A percentile compares a stretch with the other conserved stretches of the same genome.
Conservation (phyloP, 92 coral and sea anemone genomes). For the Palythoa grandis region DNA sequence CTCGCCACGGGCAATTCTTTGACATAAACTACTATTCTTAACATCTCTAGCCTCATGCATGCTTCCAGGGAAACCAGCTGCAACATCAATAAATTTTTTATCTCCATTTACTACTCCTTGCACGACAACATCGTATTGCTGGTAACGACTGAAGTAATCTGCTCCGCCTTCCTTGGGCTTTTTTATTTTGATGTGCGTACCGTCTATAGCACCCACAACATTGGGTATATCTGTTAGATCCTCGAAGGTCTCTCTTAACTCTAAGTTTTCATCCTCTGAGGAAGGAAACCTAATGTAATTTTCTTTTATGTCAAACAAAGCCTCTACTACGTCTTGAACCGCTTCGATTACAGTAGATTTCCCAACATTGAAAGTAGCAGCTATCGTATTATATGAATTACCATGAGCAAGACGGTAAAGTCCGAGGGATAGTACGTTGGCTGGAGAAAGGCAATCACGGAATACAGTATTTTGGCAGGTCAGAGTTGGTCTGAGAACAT, state of each 20-base stretch:
- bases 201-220: neutral
- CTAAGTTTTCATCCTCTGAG: neutral
- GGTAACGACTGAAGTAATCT: neutral
- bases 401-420: slow-evolving; percentile 13
- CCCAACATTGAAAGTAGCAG: neutral
- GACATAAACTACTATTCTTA: no score
- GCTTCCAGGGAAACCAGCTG: no score
- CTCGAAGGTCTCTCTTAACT: neutral
- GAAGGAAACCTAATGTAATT: slow-evolving; percentile 7
- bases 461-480: slow-evolving; percentile 1
- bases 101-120: neutral
- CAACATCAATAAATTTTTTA: no score
- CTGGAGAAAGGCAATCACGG: neutral
- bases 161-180: neutral
- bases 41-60: no score
- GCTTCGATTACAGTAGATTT: slow-evolving; percentile 14
- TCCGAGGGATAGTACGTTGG: neutral
- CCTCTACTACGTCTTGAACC: slow-evolving; percentile 16
- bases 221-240: slow-evolving; percentile 1
- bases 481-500: neutral
- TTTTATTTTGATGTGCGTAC: neutral
- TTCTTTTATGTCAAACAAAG: neutral
- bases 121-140: neutral
- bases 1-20: no score
- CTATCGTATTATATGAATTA: neutral